Conservation (phyloP, 2,888 invertebrate species). For the Sialis lutaria region DNA sequence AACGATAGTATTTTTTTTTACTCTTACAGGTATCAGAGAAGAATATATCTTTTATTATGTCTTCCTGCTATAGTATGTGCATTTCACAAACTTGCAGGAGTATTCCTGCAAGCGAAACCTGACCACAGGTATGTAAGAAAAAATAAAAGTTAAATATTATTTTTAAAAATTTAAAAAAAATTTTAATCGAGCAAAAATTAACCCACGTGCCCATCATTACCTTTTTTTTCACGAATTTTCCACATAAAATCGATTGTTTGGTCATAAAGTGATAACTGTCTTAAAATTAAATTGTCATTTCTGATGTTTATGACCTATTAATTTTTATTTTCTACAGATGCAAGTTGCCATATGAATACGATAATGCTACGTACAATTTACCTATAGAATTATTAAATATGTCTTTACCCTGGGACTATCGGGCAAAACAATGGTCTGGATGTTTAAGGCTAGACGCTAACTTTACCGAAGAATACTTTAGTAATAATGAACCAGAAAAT, state of each 20-base stretch:
- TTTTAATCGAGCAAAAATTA: neutral
- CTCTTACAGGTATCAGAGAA: conserved; percentile 37
- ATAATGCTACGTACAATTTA: conserved; percentile 30
- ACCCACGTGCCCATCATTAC: neutral
- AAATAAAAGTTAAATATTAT: conserved; percentile 1
- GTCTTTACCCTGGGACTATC: conserved; percentile 33
- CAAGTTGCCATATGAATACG: conserved; percentile 34
- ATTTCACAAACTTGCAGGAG: conserved; percentile 54
- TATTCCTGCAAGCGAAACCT: conserved; percentile 49
- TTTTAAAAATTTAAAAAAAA: neutral
- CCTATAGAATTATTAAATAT: conserved; percentile 25
- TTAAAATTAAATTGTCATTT: neutral
- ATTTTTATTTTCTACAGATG: conserved; percentile 28
- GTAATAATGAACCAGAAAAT: conserved; percentile 16
- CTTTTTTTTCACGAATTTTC: no score
- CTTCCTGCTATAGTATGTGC: conserved; percentile 54
- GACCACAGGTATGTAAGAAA: conserved; percentile 33
- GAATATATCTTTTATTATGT: conserved; percentile 48
- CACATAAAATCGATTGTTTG: neutral
- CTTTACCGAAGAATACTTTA: conserved; percentile 20
- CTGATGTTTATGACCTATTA: conserved; percentile 5
- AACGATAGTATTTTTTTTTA: neutral
- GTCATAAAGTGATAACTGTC: no score
- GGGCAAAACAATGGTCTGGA: conserved; percentile 27
- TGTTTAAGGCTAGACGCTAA: conserved; percentile 32